Base-by-base conservation (phyloP, 2,113 vertebrate species). In the Phaethornis superciliosus region DNA sequence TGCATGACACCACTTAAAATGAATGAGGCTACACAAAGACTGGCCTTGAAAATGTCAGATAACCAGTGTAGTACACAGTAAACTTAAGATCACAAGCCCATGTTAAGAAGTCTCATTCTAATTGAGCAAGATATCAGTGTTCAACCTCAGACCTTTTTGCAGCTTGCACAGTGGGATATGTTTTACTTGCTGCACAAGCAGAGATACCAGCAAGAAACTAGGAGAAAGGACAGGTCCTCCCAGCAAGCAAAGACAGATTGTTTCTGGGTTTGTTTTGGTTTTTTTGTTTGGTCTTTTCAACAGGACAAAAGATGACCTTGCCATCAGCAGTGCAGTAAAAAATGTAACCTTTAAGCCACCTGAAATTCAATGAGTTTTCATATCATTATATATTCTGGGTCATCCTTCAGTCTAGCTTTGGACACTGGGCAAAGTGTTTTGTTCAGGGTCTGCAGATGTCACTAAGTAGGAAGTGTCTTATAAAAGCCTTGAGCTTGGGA, bases 361-460 rank as follows among this genome's bases (percentile, higher is more conserved):
- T 10, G 15, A 79, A 94, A 82, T 67, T 59, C 67, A 79, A 28
- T 4, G 18, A 27, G 37, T 62, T 79, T 78, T 89, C 58, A 5
- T 30, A 65, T n/a, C 23, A 20, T n/a, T 8, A 68, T 32, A n/a
- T 30, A 56, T 70, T 93, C 86, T 32, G 28, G 42, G 51, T 58
- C 72, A 74, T 44, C 15, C 55, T 49, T 71, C 62, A 64, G 58
- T 54, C 46, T 52, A 70, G 55, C 27, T 91, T 56, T 77, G 28
- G 59, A 74, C 32, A 74, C 24, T 0, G 0, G 84, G 26, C 0
- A 0, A 87, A 9, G 6, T 42, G 7, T 52, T 26, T 59, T 42
- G 9, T 37, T 74, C 44, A 26, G 46, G 14, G 46, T 65, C 15
- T 77, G 42, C n/a, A 81, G 51, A 26, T 0, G 4, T 79, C 40